Percentiles rank a stretch among this genome's conserved stretches.
phyloP scores from a whole-genome alignment of 92 coral and sea anemone species.

The Virgularia gustaviana region DNA sequence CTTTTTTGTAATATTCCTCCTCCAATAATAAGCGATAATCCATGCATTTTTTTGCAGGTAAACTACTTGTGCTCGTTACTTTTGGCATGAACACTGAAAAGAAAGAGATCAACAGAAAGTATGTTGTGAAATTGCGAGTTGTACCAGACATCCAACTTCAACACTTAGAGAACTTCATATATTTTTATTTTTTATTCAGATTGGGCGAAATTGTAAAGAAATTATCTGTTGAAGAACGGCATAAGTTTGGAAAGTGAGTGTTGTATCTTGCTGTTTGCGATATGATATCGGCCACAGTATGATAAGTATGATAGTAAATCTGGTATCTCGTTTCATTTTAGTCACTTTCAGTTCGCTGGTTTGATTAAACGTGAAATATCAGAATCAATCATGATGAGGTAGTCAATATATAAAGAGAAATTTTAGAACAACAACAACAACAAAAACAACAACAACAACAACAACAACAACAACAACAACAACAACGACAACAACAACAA shows the following conservation, averaged over 20 bases:
- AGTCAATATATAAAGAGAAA: not conserved
- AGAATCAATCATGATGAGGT: constrained; percentile 95
- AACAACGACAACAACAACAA: constrained; percentile 2
- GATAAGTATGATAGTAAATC: too few relatives aligned
- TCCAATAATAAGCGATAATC: too few relatives aligned
- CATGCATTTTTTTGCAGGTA: constrained; percentile 61
- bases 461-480: not conserved
- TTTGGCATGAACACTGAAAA: constrained; percentile 71
- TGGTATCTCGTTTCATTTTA: constrained; percentile 32
- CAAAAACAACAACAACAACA: not conserved
- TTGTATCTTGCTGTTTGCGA: not conserved
- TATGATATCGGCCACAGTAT: too few relatives aligned
- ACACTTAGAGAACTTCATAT: not conserved
- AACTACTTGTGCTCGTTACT: constrained; percentile 62
- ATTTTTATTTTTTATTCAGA: constrained; percentile 40
- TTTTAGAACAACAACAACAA: not conserved
- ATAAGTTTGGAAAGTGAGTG: constrained; percentile 68
- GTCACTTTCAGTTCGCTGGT: constrained; percentile 88
- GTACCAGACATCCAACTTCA: not conserved
- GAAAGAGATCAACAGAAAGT: constrained; percentile 70
- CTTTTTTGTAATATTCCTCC: too few relatives aligned
- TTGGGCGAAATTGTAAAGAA: constrained; percentile 69
- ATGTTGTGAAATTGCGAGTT: not conserved
- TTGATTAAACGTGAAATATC: constrained; percentile 69
- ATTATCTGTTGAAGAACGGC: constrained; percentile 59